Conservation (phyloP, 2,888 invertebrate species). For the Latrodectus hesperus region DNA sequence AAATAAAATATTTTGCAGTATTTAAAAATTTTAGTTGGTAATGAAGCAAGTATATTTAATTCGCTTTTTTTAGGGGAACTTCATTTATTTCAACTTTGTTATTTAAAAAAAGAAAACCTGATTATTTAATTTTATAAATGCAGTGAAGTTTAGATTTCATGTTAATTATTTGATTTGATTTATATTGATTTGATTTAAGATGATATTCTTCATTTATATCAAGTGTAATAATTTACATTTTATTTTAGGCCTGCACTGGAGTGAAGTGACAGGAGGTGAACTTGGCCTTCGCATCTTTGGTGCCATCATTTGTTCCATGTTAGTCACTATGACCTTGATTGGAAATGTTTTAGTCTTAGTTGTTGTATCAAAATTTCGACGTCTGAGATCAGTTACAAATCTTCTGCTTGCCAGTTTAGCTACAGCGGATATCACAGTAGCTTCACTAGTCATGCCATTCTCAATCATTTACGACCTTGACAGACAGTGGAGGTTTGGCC, state of each 20-base stretch:
- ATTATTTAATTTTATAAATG: background rate
- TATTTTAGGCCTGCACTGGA: constrained; percentile 48
- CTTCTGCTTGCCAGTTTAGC: constrained; percentile 73
- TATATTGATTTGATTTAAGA: background rate
- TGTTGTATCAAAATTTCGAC: constrained; percentile 72
- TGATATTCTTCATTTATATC: background rate
- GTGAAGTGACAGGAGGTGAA: constrained; percentile 54
- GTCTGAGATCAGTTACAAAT: constrained; percentile 73
- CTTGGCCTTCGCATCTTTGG: constrained; percentile 68
- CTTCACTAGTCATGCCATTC: constrained; percentile 74
- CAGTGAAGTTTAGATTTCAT: background rate
- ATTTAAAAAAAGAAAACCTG: background rate
- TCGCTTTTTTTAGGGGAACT: background rate
- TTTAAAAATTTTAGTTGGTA: no score
- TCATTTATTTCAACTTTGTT: background rate
- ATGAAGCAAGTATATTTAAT: background rate
- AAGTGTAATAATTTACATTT: background rate
- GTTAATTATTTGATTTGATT: background rate
- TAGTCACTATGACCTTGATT: constrained; percentile 70
- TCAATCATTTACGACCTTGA: constrained; percentile 76
- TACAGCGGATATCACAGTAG: constrained; percentile 74
- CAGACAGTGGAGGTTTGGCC: constrained; percentile 73
- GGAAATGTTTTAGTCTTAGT: constrained; percentile 74
- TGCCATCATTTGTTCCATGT: constrained; percentile 72
- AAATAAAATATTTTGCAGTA: no score